Evolutionary conservation across 2,113 vertebrate species (phyloP), one percentile per base, ranked within the genome.

Genomic region (Peromyscus leucopus): DNA sequence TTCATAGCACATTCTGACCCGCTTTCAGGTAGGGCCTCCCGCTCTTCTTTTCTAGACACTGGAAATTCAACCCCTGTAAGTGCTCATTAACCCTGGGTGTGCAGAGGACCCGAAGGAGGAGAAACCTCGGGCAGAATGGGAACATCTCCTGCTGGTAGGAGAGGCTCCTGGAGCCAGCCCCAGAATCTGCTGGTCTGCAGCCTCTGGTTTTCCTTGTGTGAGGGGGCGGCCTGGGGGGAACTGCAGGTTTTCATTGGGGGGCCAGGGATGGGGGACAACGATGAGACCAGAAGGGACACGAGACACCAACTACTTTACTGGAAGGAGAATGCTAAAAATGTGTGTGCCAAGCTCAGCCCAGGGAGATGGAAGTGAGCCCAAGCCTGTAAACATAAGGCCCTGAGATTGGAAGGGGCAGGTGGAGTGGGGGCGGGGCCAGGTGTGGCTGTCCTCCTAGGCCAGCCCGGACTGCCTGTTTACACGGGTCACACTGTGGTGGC

Each of bases 261-360:
- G 75, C 2, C 57, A 17, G 57, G 57, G 36, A 51, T 21, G 19
- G 79, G 79, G 24, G 67, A 71, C 67, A 19, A 21, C 8, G 24
- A 3, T 13, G 57, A 26, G 22, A n/a, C 15, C 31, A 1, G 8
- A 28, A 28, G 24, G 24, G 24, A 33, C 10, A 51, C 2, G 57
- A 16, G 28, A 61, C 26, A 48, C 63, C 46, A 83, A 83, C 67
- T 65, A 59, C 90, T 93, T 15, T 69, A 42, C 26, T 0, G 88
- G 48, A 61, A 61, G 55, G 33, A 51, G 75, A 90, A 92, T 31
- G 57, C 6, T 89, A 92, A 95, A 94, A 90, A 75, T 65, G 83
- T 24, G 55, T 67, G 78, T 21, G 48, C 24, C 48, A 39, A 42
- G 61, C 59, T 55, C 33, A 33, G 83, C 21, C 17, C 24, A 17